Percentiles rank a stretch among this genome's conserved stretches.
phyloP scores from a whole-genome alignment of 2,888 invertebrate species.

The Eutolmus rufibarbis region DNA sequence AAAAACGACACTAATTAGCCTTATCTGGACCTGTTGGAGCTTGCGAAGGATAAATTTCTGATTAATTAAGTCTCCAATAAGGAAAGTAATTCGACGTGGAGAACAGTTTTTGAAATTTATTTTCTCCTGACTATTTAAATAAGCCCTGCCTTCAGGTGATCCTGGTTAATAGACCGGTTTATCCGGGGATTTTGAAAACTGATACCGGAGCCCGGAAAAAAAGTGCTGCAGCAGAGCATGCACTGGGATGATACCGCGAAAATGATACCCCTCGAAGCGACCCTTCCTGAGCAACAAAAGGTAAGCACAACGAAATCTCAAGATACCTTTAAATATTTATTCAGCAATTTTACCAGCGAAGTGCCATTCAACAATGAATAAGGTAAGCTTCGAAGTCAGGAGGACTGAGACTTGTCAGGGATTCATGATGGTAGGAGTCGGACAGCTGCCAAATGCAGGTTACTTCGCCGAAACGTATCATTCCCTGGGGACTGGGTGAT shows the following conservation, averaged over 20 bases:
- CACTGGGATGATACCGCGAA: not conserved
- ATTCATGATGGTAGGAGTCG: not conserved
- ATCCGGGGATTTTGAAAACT: not conserved
- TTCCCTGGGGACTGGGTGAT: not conserved
- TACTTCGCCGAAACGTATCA: not conserved
- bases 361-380: not conserved
- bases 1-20: not conserved
- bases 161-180: not conserved
- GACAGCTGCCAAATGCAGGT: constrained; percentile 8
- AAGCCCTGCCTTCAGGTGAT: not conserved
- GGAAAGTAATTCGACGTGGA: not conserved
- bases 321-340: not conserved
- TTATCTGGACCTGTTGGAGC: not conserved
- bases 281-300: not conserved
- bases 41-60: not conserved
- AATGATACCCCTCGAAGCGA: not conserved
- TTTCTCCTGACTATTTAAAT: not conserved
- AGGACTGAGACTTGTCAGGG: not conserved
- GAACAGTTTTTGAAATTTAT: not conserved
- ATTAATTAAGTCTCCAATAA: not conserved
- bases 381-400: not conserved
- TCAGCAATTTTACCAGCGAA: not conserved
- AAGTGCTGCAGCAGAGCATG: not conserved
- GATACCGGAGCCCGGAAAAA: not conserved
- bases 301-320: not conserved